Conservation (phyloP, 2,113 vertebrate genomes). For the Piaya cayana region DNA sequence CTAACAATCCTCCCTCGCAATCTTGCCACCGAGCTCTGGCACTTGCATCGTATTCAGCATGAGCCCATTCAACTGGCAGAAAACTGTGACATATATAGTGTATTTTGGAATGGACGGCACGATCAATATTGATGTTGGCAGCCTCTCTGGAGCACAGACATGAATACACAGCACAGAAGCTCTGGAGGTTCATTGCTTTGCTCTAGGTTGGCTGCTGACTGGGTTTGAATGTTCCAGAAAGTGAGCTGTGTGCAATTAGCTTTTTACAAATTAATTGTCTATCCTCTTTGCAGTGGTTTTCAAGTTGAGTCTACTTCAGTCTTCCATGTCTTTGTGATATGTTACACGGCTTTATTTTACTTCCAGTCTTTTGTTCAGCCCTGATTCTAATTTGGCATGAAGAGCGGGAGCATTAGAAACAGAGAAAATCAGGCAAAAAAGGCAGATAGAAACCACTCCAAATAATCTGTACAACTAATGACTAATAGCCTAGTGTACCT, state of each 20-base stretch:
- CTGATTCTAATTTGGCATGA: not conserved
- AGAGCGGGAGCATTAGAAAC: not conserved
- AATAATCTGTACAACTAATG: not conserved
- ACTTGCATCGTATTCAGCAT: rapidly evolving
- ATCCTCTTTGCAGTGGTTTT: not conserved
- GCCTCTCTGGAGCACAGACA: not conserved
- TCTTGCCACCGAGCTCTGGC: not conserved
- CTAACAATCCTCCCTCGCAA: not conserved
- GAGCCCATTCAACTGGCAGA: not conserved
- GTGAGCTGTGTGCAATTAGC: not conserved
- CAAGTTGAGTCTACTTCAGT: not conserved
- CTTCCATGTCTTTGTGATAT: not conserved
- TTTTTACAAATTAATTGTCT: not conserved
- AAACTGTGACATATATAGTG: not conserved
- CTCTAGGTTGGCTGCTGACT: not conserved
- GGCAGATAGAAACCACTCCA: not conserved
- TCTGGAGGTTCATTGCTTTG: not conserved
- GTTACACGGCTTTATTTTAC: not conserved
- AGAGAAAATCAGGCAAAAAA: not conserved
- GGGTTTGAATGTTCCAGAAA: not conserved
- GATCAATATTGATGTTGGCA: not conserved
- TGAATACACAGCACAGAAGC: not conserved
- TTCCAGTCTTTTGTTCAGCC: not conserved
- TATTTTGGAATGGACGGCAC: not conserved
- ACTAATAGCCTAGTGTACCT: not conserved